Conservation (phyloP, 2,113 vertebrate genomes). For the Odontesthes bonariensis region DNA sequence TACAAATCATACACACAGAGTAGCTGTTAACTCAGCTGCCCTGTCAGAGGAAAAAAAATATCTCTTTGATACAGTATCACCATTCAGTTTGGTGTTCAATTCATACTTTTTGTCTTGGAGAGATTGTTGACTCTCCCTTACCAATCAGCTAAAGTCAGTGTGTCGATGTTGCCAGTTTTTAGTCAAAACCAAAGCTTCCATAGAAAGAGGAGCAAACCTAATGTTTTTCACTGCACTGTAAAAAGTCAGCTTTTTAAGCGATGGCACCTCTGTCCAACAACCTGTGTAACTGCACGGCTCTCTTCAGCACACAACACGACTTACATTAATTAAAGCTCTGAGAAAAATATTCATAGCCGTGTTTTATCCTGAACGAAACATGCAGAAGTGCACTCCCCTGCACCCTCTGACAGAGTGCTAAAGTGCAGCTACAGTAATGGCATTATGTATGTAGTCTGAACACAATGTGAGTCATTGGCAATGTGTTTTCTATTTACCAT, state of each 20-base stretch:
- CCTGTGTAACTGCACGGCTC: too few species aligned
- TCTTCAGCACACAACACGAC: neutral
- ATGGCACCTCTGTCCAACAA: too few species aligned
- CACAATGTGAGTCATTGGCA: neutral
- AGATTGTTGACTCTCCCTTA: neutral
- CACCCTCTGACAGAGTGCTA: neutral
- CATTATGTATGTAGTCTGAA: neutral
- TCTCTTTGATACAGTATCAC: too few species aligned
- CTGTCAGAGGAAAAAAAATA: too few species aligned
- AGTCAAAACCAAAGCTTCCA: too few species aligned
- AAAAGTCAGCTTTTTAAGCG: too few species aligned
- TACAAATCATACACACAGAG: too few species aligned
- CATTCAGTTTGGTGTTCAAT: neutral
- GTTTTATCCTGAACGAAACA: neutral
- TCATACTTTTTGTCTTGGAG: neutral
- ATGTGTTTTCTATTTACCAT: too few species aligned
- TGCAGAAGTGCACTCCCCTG: neutral
- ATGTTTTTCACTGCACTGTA: too few species aligned
- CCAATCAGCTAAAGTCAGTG: neutral
- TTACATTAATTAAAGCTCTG: neutral
- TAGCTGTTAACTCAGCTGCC: too few species aligned
- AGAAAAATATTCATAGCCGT: neutral
- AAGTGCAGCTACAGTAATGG: neutral
- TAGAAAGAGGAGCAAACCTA: too few species aligned
- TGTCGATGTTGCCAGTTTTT: too few species aligned